Evolutionary conservation across 2,888 invertebrate genomes (phyloP), one percentile per base, ranked within the genome.

Genomic region (Aporophyla nigra): DNA sequence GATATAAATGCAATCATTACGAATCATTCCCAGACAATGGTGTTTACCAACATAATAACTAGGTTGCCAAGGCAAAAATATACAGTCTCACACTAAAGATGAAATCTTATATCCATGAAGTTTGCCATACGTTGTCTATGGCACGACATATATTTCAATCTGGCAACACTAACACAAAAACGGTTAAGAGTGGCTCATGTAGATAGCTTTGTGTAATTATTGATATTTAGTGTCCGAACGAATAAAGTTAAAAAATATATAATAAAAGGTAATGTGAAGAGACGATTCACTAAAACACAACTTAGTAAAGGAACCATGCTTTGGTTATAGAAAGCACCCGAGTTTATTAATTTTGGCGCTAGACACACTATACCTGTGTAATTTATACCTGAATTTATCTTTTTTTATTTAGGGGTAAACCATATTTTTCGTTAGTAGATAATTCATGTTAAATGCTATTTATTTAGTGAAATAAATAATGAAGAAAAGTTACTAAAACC

Each of bases 191-290:
- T 93, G 95, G 96, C 96, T 96, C 96, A 94, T 96, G 96, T 96
- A 96, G 96, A 96, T 96, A 96, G 96, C 96, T 96, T 96, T 93
- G 95, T 96, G 95, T 96, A 95, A 96, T 95, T 95, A 95, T 94
- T 95, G 93, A 94, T 96, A 95, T 95, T 94, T 96, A 96, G 96
- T 95, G 93, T 96, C 94, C 91, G 94, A 94, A 94, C 90, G 93
- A 93, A 89, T 89, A 89, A 88, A 88, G 82, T 82, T 74, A 93
- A 93, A 91, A 92, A 88, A 89, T 86, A 90, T 87, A 87, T 89
- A 90, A 92, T 92, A 90, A 93, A 76, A 90, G 89, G 93, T 93
- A 91, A 93, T 87, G 89, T 88, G 91, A 90, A 89, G 88, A 91
- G 89, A 90, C 87, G 83, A 91, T 91, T 91, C 89, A 90, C 90